Base-by-base conservation (phyloP, 2,797 vertebrate species). In the Mastacembelus armatus region DNA sequence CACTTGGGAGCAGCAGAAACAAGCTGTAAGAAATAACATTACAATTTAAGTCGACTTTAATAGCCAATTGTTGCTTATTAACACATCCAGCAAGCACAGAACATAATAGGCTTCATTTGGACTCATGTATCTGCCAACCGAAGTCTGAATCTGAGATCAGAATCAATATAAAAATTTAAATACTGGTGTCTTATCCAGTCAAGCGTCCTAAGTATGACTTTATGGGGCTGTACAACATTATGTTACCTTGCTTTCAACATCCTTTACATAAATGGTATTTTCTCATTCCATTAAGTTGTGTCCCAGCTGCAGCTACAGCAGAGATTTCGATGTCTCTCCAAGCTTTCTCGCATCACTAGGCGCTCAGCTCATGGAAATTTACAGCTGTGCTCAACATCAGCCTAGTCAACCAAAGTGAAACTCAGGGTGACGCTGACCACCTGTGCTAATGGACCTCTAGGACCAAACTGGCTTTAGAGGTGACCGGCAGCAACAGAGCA, bases 381-480 rank as follows among this genome's bases (percentile, higher is more conserved):
- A 64, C 67, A 74, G 71, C 77, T 77, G 69, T 43, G 54, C 69
- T 57, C 42, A 2, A 47, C 36, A 56, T 64, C 5, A 4, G 42
- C 27, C 26, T 62, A 72, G 57, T 32, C 24, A 24, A 47, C 36
- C 45, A 48, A 33, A 16, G 33, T 30, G 55, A 57, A 74, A 50
- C 61, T 75, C 62, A 2, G 22, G 61, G 40, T 57, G 78, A 83
- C 76, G 73, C 55, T 45, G 48, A 38, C 63, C 77, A 74, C 61
- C 76, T 74, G 74, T 65, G 62, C 72, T 35, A 54, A 66, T 18
- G 18, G 52, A 59, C n/a, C 18, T 50, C 55, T 30, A n/a, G n/a
- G n/a, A n/a, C n/a, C n/a, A n/a, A 77, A 10, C 9, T 45, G 40
- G 44, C 50, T 40, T 50, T 21, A 18, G 22, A 38, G 50, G 16